Percentiles rank a stretch among this genome's conserved stretches.
Conservation (phyloP, 2,888 invertebrate genomes). For the Coronaproctus castanopsis region DNA sequence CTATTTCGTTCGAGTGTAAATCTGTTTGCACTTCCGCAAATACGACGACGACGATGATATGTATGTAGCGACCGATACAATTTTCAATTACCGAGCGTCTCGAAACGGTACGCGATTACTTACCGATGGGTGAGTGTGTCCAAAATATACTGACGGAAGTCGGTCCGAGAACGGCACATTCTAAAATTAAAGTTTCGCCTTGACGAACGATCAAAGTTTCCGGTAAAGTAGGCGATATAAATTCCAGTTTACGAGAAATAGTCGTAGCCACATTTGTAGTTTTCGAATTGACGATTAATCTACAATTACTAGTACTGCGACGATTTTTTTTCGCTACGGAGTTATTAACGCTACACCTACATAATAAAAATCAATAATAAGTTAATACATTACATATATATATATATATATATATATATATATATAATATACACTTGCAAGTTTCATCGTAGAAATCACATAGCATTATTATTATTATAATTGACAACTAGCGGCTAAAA, state of each 20-base stretch:
- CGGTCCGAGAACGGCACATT: conserved; percentile 39
- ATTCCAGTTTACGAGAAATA: conserved; percentile 23
- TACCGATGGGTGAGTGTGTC: conserved; percentile 25
- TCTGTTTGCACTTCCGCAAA: too few species aligned
- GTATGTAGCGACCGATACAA: too few species aligned
- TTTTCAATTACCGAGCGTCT: too few species aligned
- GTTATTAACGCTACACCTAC: neutral
- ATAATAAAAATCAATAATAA: too few species aligned
- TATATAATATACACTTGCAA: too few species aligned
- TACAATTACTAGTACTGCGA: conserved; percentile 9
- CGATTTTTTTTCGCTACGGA: conserved; percentile 7
- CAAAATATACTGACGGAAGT: conserved; percentile 36
- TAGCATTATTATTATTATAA: too few species aligned
- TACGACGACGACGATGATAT: too few species aligned
- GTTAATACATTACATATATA: too few species aligned
- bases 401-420: too few species aligned
- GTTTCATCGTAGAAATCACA: too few species aligned
- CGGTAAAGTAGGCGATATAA: conserved; percentile 9
- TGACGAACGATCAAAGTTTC: conserved; percentile 24
- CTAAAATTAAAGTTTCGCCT: conserved; percentile 32
- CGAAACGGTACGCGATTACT: conserved; percentile 18
- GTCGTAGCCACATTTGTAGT: conserved; percentile 18
- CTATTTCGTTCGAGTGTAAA: too few species aligned
- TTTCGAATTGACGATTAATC: neutral
- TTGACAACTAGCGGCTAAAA: too few species aligned